These are phyloP conservation scores for Mesorhabditis sp. DNA, from an alignment of 2,888 invertebrate species.

Conservation along the genomic window DNA sequence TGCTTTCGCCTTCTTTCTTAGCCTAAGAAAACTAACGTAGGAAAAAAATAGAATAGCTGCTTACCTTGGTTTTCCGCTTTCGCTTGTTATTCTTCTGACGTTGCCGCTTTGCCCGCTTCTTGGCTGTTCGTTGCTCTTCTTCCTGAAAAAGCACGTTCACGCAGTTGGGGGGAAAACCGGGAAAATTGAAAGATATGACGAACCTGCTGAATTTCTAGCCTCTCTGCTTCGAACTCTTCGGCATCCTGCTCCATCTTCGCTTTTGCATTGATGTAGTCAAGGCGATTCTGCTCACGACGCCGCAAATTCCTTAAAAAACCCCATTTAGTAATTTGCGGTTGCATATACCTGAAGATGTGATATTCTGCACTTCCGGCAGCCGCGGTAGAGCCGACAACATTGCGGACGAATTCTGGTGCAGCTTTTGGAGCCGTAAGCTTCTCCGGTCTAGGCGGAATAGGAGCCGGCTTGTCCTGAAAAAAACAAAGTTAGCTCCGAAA, in stretches of 20 bases:
- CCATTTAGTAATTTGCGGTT: background rate
- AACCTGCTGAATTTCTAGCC: background rate
- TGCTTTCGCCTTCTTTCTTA: too few species aligned
- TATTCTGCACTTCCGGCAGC: constrained; percentile 99
- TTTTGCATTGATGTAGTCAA: constrained; percentile 85
- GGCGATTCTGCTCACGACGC: constrained; percentile 89
- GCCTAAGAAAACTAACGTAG: too few species aligned
- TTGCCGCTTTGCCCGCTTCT: constrained; percentile 80
- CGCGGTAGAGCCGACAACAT: constrained; percentile 99
- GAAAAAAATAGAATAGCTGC: background rate
- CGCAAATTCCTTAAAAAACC: constrained; percentile 84
- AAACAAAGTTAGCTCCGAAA: background rate
- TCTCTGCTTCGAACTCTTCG: constrained; percentile 75
- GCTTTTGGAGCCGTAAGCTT: constrained; percentile 68
- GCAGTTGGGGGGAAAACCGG: background rate
- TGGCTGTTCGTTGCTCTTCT: constrained; percentile 63
- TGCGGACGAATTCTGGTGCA: constrained; percentile 89
- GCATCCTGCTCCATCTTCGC: constrained; percentile 80
- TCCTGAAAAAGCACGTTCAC: constrained; percentile 16
- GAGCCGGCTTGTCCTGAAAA: constrained; percentile 78
- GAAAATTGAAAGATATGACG: background rate
- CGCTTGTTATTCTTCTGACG: constrained; percentile 24
- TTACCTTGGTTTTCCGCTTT: background rate
- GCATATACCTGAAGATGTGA: constrained; percentile 92
- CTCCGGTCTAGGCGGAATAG: constrained; percentile 82